These are phyloP conservation scores for Eurystomus gularis DNA, from an alignment of 2,113 vertebrate genomes.

Conservation along the genomic window DNA sequence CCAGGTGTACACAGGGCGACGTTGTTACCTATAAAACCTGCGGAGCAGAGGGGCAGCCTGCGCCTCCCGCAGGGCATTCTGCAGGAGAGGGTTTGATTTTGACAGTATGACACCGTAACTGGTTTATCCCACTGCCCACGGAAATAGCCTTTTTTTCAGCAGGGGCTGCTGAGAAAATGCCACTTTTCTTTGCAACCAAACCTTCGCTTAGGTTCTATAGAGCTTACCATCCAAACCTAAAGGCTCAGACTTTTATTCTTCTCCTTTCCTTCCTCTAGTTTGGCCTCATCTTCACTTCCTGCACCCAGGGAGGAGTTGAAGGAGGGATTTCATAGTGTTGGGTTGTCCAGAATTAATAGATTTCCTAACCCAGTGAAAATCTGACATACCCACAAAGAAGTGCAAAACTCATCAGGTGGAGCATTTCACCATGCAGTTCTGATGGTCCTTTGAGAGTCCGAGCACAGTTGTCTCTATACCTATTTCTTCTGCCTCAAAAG, in stretches of 20 bases:
- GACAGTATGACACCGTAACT: accelerated
- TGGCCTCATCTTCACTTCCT: neutral
- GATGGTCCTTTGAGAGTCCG: neutral
- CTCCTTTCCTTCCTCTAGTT: neutral
- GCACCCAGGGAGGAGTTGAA: neutral
- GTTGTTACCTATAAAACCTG: accelerated
- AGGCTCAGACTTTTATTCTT: neutral
- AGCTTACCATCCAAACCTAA: accelerated
- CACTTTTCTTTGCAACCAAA: accelerated
- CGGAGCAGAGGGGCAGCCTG: accelerated
- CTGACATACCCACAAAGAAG: neutral
- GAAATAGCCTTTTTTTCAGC: too few species aligned
- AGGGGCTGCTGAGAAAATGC: neutral
- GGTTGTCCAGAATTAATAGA: too few species aligned
- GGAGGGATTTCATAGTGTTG: neutral
- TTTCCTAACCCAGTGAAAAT: neutral
- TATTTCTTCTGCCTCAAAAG: neutral
- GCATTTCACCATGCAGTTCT: accelerated
- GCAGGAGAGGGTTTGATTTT: accelerated
- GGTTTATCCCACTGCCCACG: too few species aligned
- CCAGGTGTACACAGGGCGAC: accelerated
- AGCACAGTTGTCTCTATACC: accelerated
- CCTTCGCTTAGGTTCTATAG: accelerated
- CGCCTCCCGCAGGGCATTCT: accelerated
- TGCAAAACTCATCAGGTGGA: neutral